Evolutionary conservation across 2,888 invertebrate species (phyloP), one percentile per base, ranked within the genome.

Genomic region (Hyposoter dolosus): DNA sequence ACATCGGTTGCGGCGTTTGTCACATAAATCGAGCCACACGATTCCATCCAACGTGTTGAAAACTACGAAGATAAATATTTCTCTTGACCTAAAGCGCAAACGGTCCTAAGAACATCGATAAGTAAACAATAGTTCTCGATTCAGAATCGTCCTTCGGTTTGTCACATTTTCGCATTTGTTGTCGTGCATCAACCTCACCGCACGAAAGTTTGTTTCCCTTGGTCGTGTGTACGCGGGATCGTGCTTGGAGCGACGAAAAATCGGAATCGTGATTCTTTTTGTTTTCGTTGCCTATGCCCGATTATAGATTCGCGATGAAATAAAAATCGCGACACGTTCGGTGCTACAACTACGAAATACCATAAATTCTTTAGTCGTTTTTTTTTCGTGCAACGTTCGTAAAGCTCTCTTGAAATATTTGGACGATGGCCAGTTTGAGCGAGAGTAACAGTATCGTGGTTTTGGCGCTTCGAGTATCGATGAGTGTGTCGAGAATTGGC

Each of bases 1-100:
- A 89, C 91, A 88, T 91, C 91, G 91, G 88, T 90, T 89, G 89
- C 79, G 68, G 60, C 80, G 82, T 84, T 83, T 84, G 88, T 85
- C 83, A 83, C 72, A 76, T 53, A 72, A 71, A 76, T 56, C 45
- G 53, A 43, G 66, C 66, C 40, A 81, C 40, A 81, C 74, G 66
- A 43, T 56, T 56, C 19, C 28, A 56, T 9, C 53, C 3, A 60
- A 75, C 47, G 71, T 50, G 50, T 43, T n/a, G 1, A 50, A 12
- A 63, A n/a, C 60, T 45, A 32, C 56, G 23, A 19, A 45, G n/a
- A 32, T 9, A 66, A 66, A 66, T 66, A 40, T 40, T 66, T 40
- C 10, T 66, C 47, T 4, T 5, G 28, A 10, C 28, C 12, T 5
- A 5, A 28, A 28, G 12, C 15, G 7, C 5, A 15, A 60, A 15